phyloP scores from a whole-genome alignment of 2,888 invertebrate genomes.

The Drosophila meridionalis region DNA sequence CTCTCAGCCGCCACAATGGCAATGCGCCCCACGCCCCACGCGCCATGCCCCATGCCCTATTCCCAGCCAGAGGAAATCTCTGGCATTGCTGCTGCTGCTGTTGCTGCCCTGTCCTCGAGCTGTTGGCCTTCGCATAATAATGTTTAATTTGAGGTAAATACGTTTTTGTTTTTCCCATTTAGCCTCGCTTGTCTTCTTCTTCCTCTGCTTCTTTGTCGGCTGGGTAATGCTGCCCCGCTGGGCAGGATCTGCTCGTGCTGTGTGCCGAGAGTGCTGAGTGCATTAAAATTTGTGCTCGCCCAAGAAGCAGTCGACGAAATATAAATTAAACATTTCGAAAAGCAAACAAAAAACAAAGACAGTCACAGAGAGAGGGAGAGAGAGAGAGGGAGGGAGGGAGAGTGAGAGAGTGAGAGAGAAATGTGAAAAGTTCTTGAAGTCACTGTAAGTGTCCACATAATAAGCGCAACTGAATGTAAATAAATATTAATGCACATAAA shows the following conservation, averaged over 20 bases:
- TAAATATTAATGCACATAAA: constrained; percentile 26
- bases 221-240: constrained; percentile 46
- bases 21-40: not conserved
- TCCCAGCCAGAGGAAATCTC: not conserved
- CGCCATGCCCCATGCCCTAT: not conserved
- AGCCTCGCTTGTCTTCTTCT: constrained; percentile 33
- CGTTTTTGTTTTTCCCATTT: constrained; percentile 73
- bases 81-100: not conserved
- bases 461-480: constrained; percentile 14
- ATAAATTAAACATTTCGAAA: constrained; percentile 52
- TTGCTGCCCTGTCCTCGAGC: constrained; percentile 14
- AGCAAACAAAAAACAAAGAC: not conserved
- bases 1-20: constrained; percentile 10
- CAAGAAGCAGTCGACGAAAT: constrained; percentile 28
- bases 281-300: constrained; percentile 64
- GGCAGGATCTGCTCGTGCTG: constrained; percentile 24
- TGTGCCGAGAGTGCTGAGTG: constrained; percentile 52
- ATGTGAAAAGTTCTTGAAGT: constrained; percentile 20
- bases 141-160: constrained; percentile 85
- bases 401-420: not conserved
- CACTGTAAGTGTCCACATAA: constrained; percentile 28
- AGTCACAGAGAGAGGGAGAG: not conserved
- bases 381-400: not conserved
- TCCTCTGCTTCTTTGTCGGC: constrained; percentile 3
- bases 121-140: constrained; percentile 77